Base-by-base conservation (phyloP, 2,888 invertebrate species). In the Cyaniris semiargus region DNA sequence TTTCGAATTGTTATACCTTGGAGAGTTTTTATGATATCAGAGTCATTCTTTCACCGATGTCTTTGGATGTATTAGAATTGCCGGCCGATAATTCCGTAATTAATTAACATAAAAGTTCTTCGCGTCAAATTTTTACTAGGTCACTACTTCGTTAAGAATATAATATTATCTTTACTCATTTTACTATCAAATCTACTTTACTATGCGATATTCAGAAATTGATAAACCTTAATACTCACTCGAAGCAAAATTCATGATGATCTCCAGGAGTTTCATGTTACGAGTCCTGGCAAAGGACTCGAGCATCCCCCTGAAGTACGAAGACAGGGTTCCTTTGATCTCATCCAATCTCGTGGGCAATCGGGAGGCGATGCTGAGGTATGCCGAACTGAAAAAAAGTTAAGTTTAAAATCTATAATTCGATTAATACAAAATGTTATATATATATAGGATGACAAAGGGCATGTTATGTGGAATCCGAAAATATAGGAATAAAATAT, bases 311-410 rank as follows among this genome's bases (percentile, higher is more conserved):
- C 83, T 82, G 6, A 89, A 81, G 4, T 82, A 79, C 0, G 80
- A 79, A 3, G 82, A 78, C 1, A 79, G 76, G 0, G 76, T 77
- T 0, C 81, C 84, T 0, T 78, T 27, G 70, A 87, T 78, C 76
- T 88, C 89, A 0, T 85, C 84, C 13, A 88, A 79, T 0, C 87
- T 81, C 13, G 84, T 79, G 1, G 86, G 84, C 0, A 85, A 78
- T 6, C 79, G 56, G 0, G 81, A 79, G 15, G 38, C 70, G 21
- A 76, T 38, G 38, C 56, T 76, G 8, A 76, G 18, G 23, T 76
- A 76, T 56, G 71, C 38, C 23, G 0, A 83, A 83, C 0, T 81
- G 78, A 72, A 48, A 70, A 13, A 48, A 53, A 44, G 84, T 85
- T 0, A 83, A 13, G 66, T 56, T 58, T 56, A 56, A 56, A 21